Base-by-base conservation (phyloP, 2,113 vertebrate genomes). In the Ptilorrhoa leucosticta region DNA sequence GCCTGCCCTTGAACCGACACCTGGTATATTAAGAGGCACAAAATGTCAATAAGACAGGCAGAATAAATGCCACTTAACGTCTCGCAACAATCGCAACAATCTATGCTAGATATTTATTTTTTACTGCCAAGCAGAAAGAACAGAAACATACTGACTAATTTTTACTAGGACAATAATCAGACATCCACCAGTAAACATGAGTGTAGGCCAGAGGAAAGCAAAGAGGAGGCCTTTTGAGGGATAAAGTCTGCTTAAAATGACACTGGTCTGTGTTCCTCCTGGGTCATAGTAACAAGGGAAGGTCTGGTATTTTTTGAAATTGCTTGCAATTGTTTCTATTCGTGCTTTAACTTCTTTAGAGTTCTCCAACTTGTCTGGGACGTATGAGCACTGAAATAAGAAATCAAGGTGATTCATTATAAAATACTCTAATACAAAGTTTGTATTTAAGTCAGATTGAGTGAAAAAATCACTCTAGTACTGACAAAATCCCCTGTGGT, bases 161-260 rank as follows among this genome's bases (percentile, higher is more conserved):
- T 98, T 98, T 53, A 98, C 98, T 94, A 98, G 97, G 87, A 96
- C 89, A 3, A 98, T 97, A 40, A 98, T 91, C 40, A 98, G 95
- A 87, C 98, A 96, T 72, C 98, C 98, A 2, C 98, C 97, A 2
- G 92, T 97, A 70, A 98, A 96, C 97, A 98, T 93, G 42, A 98
- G 97, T 5, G 97, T 97, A 60, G 98, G 98, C 98, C 98, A 98
- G 76, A 98, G 96, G 73, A 98, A 97, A 60, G 94, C 93, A 31
- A 97, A 96, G 44, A 97, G 71, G 11, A 98, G 97, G 15, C 73
- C 68, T 70, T 93, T 95, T 0, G 86, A 96, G 9, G 97, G 95
- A 3, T 98, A 98, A 83, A 97, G 96, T 57, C 98, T 97, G 79
- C 23, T 90, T 73, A 97, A 95, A 86, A 98, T 95, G 20, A 97